Conservation (phyloP, 2,797 vertebrate genomes). For the Lagorchestes hirsutus region DNA sequence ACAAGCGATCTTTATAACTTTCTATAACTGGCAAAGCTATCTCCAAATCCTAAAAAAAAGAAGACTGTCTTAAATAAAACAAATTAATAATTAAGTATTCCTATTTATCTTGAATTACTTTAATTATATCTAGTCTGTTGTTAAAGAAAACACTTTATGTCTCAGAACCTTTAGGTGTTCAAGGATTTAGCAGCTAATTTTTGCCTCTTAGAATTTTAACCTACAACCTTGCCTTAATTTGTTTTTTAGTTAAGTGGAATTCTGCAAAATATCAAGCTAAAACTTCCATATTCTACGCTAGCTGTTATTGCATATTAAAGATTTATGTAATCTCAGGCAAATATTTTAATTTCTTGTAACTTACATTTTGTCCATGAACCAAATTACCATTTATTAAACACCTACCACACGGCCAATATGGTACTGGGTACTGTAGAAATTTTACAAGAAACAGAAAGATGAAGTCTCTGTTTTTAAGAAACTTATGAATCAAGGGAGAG, state of each 20-base stretch:
- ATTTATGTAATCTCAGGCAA: background rate
- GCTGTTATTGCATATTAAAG: background rate
- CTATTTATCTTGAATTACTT: conserved; percentile 26
- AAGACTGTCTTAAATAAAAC: conserved; percentile 36
- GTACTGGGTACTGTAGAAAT: background rate
- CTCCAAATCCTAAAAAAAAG: conserved; percentile 91
- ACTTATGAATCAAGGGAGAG: background rate
- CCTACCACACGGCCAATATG: background rate
- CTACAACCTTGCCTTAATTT: background rate
- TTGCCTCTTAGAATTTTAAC: background rate
- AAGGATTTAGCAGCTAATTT: background rate
- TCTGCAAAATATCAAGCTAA: background rate
- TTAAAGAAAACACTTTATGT: conserved; percentile 24
- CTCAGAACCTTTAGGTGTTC: conserved; percentile 19
- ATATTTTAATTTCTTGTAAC: background rate
- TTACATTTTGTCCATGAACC: background rate
- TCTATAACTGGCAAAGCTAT: conserved; percentile 94
- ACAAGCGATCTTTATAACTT: conserved; percentile 91
- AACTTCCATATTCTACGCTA: background rate
- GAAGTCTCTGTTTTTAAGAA: background rate
- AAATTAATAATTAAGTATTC: background rate
- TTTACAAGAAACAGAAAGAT: background rate
- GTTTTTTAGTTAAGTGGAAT: background rate
- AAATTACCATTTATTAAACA: background rate
- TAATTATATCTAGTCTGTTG: conserved; percentile 3